These are phyloP conservation scores for Mythimna vitellina DNA, from an alignment of 2,888 invertebrate genomes.

Conservation along the genomic window DNA sequence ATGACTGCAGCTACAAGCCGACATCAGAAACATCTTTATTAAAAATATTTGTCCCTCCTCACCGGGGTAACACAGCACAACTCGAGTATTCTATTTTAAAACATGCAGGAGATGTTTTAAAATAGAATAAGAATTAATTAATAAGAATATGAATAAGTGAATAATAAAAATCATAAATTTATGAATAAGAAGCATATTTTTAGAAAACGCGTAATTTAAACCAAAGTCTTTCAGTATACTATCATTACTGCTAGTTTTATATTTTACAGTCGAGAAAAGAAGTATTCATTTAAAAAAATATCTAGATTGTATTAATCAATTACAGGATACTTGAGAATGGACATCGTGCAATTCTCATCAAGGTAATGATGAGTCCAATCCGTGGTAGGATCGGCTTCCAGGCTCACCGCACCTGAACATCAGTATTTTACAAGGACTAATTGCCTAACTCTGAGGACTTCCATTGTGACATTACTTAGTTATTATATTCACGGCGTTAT, in stretches of 20 bases:
- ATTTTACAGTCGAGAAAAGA: too few relatives aligned
- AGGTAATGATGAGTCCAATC: background rate
- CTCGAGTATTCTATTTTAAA: too few relatives aligned
- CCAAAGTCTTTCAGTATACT: too few relatives aligned
- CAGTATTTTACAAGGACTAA: background rate
- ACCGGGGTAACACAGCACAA: too few relatives aligned
- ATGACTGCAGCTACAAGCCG: constrained; percentile 24
- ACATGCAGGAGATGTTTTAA: too few relatives aligned
- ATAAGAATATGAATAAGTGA: too few relatives aligned
- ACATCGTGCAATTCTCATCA: background rate
- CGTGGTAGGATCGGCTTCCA: background rate
- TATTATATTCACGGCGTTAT: background rate
- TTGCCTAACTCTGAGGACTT: background rate
- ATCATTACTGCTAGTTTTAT: too few relatives aligned
- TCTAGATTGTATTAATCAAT: background rate
- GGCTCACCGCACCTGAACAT: background rate
- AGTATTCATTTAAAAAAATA: background rate
- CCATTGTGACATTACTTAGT: background rate
- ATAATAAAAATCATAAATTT: too few relatives aligned
- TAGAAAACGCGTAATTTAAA: too few relatives aligned
- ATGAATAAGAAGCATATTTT: background rate
- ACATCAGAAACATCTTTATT: constrained; percentile 34
- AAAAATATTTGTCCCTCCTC: constrained; percentile 22
- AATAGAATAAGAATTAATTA: too few relatives aligned
- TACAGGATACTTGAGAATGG: background rate